phyloP scores from a whole-genome alignment of 2,888 invertebrate genomes.

The Xestobium rufovillosum region DNA sequence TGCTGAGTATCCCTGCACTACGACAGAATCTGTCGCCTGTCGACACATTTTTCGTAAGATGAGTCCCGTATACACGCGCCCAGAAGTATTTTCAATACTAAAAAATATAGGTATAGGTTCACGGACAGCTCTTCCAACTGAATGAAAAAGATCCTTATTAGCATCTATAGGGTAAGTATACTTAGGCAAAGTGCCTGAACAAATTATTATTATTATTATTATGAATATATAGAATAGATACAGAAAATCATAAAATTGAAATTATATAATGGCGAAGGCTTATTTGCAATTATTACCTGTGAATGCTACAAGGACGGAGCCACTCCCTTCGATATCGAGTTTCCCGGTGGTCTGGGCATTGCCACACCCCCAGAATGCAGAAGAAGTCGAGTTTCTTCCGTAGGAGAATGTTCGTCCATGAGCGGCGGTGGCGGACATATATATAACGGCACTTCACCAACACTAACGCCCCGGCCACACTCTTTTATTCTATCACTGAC shows the following conservation, averaged over 20 bases:
- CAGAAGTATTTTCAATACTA: no score
- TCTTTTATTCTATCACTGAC: constrained; percentile 36
- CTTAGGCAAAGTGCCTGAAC: neutral
- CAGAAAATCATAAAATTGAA: no score
- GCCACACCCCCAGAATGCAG: constrained; percentile 27
- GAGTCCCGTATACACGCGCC: no score
- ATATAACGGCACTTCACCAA: constrained; percentile 42
- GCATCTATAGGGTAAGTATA: no score
- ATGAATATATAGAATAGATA: neutral
- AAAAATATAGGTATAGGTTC: no score
- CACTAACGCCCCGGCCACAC: constrained; percentile 29
- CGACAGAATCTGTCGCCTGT: no score
- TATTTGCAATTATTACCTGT: no score
- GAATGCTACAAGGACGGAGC: constrained; percentile 44
- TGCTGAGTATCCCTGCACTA: no score
- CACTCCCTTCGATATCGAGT: constrained; percentile 36
- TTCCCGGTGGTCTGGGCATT: constrained; percentile 26
- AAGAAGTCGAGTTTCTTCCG: constrained; percentile 46
- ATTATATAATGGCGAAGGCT: no score
- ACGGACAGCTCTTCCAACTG: no score
- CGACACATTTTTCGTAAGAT: no score
- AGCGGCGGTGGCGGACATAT: constrained; percentile 50
- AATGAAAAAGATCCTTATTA: no score
- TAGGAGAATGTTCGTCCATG: constrained; percentile 46
- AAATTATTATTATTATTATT: neutral